Base-by-base conservation (phyloP, 2,888 invertebrate species). In the Drosophila robusta region DNA sequence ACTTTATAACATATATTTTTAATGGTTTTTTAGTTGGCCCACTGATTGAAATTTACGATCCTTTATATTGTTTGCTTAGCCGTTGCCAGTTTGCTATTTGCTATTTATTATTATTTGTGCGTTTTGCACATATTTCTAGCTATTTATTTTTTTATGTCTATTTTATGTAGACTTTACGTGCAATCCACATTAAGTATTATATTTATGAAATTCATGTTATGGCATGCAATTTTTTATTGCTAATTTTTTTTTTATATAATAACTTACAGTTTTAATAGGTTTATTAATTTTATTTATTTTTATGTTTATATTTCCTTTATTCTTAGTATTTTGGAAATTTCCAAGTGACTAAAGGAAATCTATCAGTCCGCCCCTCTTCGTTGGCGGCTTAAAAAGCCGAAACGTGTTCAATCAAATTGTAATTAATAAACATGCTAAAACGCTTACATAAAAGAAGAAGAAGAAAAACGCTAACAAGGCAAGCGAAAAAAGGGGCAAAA, bases 31-130 rank as follows among this genome's bases (percentile, higher is more conserved):
- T 64, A 81, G 73, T 69, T 72, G 63, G 67, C 47, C 61, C 68
- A 63, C 82, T 84, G 84, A 88, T 84, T 84, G 80, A 80, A 84
- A 84, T 84, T 84, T 84, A 88, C 83, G 70, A 55, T 64, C 62
- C 62, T 61, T 83, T 67, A 61, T 67, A 61, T 66, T 81, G 57
- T 57, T 64, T 49, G 57, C 39, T 69, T 49, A 24, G 24, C 22
- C 44, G 44, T 44, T 54, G 14, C 4, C 29, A 29, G 29, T 29
- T 29, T 29, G 11, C 26, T 42, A 22, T 42, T 42, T 69, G 52
- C 44, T 36, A 46, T 72, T 67, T 44, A 46, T 74, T 75, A 73
- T 75, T 68, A 62, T 65, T 72, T 56, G 54, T 71, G 52, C 44
- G 58, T 57, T 63, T 51, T 46, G 34, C 36, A 4, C n/a, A 47